A percentile compares a stretch with the other conserved stretches of the same genome.
phyloP scores from a whole-genome alignment of 2,888 invertebrate genomes.

The Pollenia labialis region DNA sequence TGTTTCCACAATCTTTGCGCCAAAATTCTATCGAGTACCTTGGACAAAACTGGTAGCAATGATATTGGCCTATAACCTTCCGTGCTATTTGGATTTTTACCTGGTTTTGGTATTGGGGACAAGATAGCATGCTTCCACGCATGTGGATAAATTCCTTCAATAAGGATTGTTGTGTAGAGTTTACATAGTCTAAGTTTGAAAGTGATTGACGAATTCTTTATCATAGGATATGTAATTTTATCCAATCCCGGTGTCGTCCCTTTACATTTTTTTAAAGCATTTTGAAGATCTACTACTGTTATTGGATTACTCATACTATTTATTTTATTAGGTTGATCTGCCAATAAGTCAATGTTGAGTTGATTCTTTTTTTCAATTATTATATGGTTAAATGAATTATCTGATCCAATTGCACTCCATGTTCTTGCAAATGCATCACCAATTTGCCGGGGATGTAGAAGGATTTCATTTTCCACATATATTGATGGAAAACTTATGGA shows the following conservation, averaged over 20 bases:
- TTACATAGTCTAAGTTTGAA: too few species aligned
- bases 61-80: too few species aligned
- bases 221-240: slow-evolving; percentile 27
- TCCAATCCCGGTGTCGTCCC: slow-evolving; percentile 9
- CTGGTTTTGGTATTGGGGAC: too few species aligned
- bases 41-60: too few species aligned
- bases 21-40: too few species aligned
- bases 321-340: background rate
- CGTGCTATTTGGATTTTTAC: too few species aligned
- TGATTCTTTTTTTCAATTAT: background rate
- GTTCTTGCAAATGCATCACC: background rate
- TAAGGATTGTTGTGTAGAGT: background rate
- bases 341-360: background rate
- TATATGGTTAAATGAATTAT: background rate
- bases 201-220: slow-evolving; percentile 13
- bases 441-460: slow-evolving; percentile 8
- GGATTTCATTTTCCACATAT: background rate
- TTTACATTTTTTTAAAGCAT: slow-evolving; percentile 13
- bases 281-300: slow-evolving; percentile 4
- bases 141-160: slow-evolving; percentile 27
- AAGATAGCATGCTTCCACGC: slow-evolving; percentile 33
- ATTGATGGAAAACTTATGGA: slow-evolving; percentile 11
- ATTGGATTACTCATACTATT: background rate
- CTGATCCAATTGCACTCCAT: slow-evolving; percentile 29
- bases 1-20: too few species aligned